Conservation (phyloP, 2,113 vertebrate species). For the Beaufortia kweichowensis region DNA sequence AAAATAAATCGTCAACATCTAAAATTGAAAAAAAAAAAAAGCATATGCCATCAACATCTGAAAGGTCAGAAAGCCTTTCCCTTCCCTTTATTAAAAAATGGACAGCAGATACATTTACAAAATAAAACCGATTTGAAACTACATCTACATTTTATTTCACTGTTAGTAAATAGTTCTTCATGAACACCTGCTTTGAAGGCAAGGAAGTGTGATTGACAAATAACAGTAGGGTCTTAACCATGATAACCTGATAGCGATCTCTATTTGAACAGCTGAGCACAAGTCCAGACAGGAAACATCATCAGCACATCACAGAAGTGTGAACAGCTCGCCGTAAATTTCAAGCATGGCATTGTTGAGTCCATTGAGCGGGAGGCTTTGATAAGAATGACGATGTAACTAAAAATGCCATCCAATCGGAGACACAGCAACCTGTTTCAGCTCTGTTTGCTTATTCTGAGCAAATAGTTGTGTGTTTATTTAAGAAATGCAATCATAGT, state of each 20-base stretch:
- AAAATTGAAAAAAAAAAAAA: too few species aligned
- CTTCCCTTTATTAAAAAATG: too few species aligned
- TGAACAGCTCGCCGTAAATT: not conserved
- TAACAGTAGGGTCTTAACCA: not conserved
- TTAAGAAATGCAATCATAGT: too few species aligned
- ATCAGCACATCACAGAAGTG: not conserved
- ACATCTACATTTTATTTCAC: not conserved
- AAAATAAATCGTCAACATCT: too few species aligned
- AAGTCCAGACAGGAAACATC: not conserved
- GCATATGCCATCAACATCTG: too few species aligned
- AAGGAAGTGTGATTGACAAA: not conserved
- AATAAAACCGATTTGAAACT: too few species aligned
- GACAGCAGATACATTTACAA: too few species aligned
- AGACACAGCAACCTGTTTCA: conserved; percentile 16
- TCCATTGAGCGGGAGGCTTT: conserved; percentile 15
- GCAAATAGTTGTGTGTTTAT: too few species aligned
- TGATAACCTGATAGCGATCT: not conserved
- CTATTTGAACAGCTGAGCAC: conserved; percentile 37
- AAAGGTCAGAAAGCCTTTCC: too few species aligned
- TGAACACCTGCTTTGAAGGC: not conserved
- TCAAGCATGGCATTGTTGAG: not conserved
- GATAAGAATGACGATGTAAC: not conserved
- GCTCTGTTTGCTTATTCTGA: not conserved
- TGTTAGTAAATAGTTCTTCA: not conserved
- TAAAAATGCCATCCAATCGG: conserved; percentile 32